phyloP scores from a whole-genome alignment of 2,113 vertebrate genomes.

The Polyodon spathula region DNA sequence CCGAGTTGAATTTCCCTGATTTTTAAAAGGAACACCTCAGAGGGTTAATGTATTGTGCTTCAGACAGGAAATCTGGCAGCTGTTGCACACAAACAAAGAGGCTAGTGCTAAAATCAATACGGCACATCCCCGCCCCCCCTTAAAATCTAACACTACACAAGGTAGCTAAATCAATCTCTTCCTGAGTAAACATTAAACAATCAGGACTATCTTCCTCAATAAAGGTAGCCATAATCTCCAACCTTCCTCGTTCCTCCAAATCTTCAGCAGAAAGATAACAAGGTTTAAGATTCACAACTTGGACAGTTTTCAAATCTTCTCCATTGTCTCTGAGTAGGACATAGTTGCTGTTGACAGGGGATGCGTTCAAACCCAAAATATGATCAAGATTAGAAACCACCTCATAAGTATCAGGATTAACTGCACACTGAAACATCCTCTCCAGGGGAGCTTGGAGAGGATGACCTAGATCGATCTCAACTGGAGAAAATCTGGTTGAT shows the following conservation, averaged over 20 bases:
- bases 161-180: not conserved
- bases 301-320: not conserved
- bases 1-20: constrained; percentile 12
- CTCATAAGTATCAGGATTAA: not conserved
- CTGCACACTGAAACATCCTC: no score
- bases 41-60: constrained; percentile 58
- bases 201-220: not conserved
- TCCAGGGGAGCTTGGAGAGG: not conserved
- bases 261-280: not conserved
- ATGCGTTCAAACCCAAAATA: not conserved
- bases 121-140: no score
- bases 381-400: no score
- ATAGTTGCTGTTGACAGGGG: not conserved
- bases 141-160: not conserved
- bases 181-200: not conserved
- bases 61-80: constrained; percentile 70
- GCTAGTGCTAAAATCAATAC: no score
- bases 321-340: not conserved
- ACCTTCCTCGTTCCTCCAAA: not conserved
- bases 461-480: not conserved
- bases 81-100: constrained; percentile 51
- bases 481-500: not conserved
- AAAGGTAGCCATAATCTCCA: not conserved
- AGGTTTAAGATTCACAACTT: not conserved
- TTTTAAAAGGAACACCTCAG: constrained; percentile 28